Evolutionary conservation across 1,140 invertebrate species (phyloP), one percentile per base, ranked within the genome.

Genomic region (Aphaenogaster ashmeadi): DNA sequence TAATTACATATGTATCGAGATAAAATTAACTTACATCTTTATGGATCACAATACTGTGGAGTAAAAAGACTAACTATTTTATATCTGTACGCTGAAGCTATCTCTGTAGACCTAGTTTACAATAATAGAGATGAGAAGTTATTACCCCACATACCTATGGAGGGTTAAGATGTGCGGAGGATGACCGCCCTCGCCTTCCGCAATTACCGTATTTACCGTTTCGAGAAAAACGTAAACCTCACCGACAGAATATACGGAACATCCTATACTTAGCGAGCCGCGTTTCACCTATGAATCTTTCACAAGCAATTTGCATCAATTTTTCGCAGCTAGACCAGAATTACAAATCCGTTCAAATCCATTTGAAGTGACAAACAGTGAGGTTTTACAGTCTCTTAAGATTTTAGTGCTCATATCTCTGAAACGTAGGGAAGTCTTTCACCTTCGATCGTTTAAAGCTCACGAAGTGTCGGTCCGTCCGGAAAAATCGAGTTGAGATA

Each of bases 51-150:
- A 41, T 44, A 41, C 36, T 4, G 18, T 4, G 18, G 13, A 44
- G 38, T 11, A 38, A 69, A 69, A 80, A 81, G 15, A 44, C 13
- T 0, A 54, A 41, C 60, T 56, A 18, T 36, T 52, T 66, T 69
- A 69, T 81, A 69, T 69, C 27, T 69, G 47, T 52, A 36, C 15
- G 3, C 33, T 15, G n/a, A 33, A 54, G 44, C 38, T 81, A 54
- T 41, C 54, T 54, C 33, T 33, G 74, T 27, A 13, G 27, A 54
- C 18, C 50, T 52, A 27, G 74, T 58, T 69, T 56, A 69, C 64
- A 27, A 54, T 81, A 81, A 81, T 81, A 81, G 64, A 15, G 52
- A 71, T 44, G 18, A 36, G n/a, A 27, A 54, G 41, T 71, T 56
- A 81, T 81, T 81, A 81, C 41, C 13, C 50, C 9, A 56, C 38